These are phyloP conservation scores for Anguilla megastoma DNA, from an alignment of 2,797 vertebrate genomes.

Conservation along the genomic window DNA sequence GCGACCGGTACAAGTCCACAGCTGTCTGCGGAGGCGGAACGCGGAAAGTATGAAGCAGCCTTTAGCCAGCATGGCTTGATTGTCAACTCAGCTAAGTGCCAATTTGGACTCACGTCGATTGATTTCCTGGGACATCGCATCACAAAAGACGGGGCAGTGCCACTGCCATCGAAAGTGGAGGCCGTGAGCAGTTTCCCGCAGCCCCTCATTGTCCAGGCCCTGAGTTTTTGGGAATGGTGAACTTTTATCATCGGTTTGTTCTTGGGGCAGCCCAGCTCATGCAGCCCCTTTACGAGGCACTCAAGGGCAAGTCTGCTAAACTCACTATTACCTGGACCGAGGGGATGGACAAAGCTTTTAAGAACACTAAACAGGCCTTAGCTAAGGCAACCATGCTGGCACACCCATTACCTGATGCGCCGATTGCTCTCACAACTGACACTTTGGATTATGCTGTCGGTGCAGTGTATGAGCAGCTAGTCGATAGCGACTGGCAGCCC, in stretches of 20 bases:
- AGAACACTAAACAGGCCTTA: background rate
- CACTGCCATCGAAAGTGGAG: conserved; percentile 19
- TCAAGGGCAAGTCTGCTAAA: too few species aligned
- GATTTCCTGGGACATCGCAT: conserved; percentile 24
- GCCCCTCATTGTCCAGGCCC: background rate
- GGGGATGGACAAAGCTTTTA: background rate
- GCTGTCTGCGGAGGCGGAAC: too few species aligned
- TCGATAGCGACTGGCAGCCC: background rate
- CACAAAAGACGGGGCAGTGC: background rate
- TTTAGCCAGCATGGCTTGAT: conserved; percentile 7
- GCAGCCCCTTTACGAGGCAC: too few species aligned
- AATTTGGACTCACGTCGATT: conserved; percentile 23
- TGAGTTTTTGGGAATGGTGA: background rate
- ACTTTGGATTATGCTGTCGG: background rate
- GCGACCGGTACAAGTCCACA: too few species aligned
- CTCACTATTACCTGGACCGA: too few species aligned
- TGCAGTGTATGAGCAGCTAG: background rate
- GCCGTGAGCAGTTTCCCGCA: background rate
- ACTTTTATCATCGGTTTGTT: background rate
- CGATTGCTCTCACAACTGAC: conserved; percentile 3
- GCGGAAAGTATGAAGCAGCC: too few species aligned
- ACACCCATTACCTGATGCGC: background rate
- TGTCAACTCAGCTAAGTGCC: conserved; percentile 17
- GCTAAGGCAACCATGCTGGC: background rate
- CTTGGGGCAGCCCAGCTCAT: too few species aligned